phyloP scores from a whole-genome alignment of 1,140 invertebrate species.

The Mycetomoellerius zeteki region DNA sequence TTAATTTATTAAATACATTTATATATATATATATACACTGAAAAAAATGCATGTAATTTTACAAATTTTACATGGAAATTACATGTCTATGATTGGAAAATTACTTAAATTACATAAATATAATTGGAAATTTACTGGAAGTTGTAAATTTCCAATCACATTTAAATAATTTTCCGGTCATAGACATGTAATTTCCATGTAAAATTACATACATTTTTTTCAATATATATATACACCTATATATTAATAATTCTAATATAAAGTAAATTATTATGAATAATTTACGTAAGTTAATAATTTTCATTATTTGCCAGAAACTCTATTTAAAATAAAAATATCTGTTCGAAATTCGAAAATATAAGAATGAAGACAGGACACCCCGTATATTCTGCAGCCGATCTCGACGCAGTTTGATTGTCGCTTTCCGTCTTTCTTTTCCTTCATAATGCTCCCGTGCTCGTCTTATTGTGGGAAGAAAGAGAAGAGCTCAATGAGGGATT shows the following conservation, averaged over 20 bases:
- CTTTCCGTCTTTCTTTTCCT: conserved; percentile 21
- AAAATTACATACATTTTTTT: too few species aligned
- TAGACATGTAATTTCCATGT: too few species aligned
- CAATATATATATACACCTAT: not conserved
- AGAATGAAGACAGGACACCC: not conserved
- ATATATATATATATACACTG: too few species aligned
- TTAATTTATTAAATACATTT: too few species aligned
- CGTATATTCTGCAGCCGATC: not conserved
- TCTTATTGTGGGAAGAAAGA: conserved; percentile 14
- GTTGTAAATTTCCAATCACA: too few species aligned
- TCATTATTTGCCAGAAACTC: not conserved
- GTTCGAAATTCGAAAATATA: not conserved
- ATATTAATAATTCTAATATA: not conserved
- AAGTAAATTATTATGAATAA: not conserved
- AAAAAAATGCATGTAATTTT: too few species aligned
- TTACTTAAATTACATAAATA: too few species aligned
- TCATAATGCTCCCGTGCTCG: conserved; percentile 33
- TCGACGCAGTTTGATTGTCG: conserved; percentile 23
- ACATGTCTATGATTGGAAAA: too few species aligned
- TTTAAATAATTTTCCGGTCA: too few species aligned
- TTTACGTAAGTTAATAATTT: not conserved
- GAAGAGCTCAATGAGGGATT: conserved; percentile 23
- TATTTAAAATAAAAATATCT: not conserved
- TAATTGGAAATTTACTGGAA: too few species aligned
- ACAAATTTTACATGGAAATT: too few species aligned